Evolutionary conservation across 2,797 vertebrate species (phyloP), one percentile per base, ranked within the genome.

Genomic region (Dendrocincla tyrannina): DNA sequence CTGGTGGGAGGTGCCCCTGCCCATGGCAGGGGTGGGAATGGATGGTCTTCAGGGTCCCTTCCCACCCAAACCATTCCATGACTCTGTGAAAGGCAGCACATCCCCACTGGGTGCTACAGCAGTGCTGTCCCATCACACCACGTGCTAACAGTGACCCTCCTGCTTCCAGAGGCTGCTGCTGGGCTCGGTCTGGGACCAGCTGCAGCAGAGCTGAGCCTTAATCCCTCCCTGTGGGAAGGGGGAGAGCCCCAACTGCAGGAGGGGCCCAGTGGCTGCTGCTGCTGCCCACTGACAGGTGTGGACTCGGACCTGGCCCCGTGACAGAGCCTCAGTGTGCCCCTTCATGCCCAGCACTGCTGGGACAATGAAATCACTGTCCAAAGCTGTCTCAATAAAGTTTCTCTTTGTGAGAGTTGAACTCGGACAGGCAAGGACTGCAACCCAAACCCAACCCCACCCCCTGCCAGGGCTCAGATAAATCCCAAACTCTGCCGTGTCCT

Each of bases 91-190:
- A 59, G 50, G 24, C 49, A 24, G 14, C 39, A 5, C 5, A 1
- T 6, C 50, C 19, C 3, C 0, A 0, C 44, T 13, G 47, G 41
- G 0, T 18, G 33, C 41, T 11, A 3, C 20, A 5, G 20, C 37
- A 3, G 22, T 0, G 17, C 0, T 1, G 7, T 4, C n/a, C 10
- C 49, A n/a, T 2, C 44, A 4, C 30, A 10, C 17, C 2, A 0
- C 0, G 0, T 7, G 28, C 85, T 22, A 12, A 3, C 27, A 53
- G 64, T 19, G 18, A 47, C 0, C 22, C 13, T 2, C 0, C 30
- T 2, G 44, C 49, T 50, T 5, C 72, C 75, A 52, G 37, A 35
- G 33, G 1, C 10, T 4, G 8, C 56, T 53, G 33, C 0, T 5
- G 39, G 69, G 35, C 42, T 12, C 7, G 18, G 62, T 2, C 3